These are phyloP conservation scores for Rhagologus leucostigma DNA, from an alignment of 2,113 vertebrate genomes.

Conservation along the genomic window DNA sequence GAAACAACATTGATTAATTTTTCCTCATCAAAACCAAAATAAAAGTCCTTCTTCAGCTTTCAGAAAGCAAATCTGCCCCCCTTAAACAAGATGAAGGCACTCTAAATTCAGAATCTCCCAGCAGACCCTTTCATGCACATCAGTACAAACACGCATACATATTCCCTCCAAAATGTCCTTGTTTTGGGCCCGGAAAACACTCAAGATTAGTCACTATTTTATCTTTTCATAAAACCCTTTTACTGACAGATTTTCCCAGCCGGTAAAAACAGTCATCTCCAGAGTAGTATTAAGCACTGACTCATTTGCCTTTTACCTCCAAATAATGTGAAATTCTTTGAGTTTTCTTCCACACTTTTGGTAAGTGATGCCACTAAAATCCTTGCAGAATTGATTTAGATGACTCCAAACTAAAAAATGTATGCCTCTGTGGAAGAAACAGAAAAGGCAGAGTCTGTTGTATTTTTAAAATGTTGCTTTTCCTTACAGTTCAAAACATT, in stretches of 20 bases:
- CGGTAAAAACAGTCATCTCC: background rate
- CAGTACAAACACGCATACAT: fast-evolving
- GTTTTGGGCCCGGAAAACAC: background rate
- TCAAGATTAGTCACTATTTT: background rate
- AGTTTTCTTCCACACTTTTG: background rate
- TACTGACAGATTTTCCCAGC: background rate
- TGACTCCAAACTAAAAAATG: background rate
- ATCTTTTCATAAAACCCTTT: background rate
- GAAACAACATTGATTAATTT: background rate
- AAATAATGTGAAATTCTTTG: background rate
- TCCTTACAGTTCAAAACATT: background rate
- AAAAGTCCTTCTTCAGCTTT: background rate
- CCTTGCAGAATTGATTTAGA: background rate
- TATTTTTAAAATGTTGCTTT: background rate
- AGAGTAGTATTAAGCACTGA: background rate
- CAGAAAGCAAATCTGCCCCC: background rate
- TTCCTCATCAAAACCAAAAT: background rate
- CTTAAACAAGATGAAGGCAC: background rate
- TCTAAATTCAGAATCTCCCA: background rate
- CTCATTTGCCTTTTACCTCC: background rate
- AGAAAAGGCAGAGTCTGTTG: background rate
- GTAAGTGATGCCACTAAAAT: background rate
- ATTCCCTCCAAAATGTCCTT: background rate
- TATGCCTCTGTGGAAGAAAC: background rate
- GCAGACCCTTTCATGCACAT: background rate